phyloP scores from a whole-genome alignment of 2,797 vertebrate species.

The Alca torda region DNA sequence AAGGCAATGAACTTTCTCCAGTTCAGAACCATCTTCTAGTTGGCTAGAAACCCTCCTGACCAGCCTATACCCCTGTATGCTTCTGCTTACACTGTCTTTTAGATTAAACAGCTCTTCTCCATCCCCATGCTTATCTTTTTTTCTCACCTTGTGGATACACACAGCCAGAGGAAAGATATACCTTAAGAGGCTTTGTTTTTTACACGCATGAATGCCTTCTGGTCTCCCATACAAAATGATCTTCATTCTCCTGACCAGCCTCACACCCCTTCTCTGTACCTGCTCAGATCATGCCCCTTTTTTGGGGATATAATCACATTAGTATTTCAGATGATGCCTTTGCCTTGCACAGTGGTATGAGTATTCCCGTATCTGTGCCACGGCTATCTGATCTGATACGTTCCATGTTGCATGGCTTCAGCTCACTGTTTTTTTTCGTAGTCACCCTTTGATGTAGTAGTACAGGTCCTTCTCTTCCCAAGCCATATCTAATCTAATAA shows the following conservation, averaged over 20 bases:
- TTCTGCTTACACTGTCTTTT: background rate
- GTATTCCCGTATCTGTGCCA: background rate
- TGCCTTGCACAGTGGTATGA: background rate
- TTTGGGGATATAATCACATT: background rate
- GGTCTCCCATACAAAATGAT: background rate
- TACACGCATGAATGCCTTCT: background rate
- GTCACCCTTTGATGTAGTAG: background rate
- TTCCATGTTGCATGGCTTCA: background rate
- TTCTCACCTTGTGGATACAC: background rate
- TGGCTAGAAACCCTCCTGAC: background rate
- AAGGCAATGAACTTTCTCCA: background rate
- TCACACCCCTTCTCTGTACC: background rate
- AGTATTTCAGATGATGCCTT: background rate
- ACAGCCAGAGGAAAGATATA: background rate
- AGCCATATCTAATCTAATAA: background rate
- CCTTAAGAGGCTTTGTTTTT: background rate
- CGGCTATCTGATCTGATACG: background rate
- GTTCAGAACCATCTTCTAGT: background rate
- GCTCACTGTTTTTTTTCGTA: background rate
- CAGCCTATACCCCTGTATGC: background rate
- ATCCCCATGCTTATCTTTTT: background rate
- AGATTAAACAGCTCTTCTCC: background rate
- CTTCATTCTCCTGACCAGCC: background rate
- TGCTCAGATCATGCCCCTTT: background rate
- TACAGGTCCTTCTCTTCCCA: background rate